Percentiles rank a stretch among this genome's conserved stretches.
phyloP scores from a whole-genome alignment of 1,140 invertebrate species.

The Periplaneta americana region DNA sequence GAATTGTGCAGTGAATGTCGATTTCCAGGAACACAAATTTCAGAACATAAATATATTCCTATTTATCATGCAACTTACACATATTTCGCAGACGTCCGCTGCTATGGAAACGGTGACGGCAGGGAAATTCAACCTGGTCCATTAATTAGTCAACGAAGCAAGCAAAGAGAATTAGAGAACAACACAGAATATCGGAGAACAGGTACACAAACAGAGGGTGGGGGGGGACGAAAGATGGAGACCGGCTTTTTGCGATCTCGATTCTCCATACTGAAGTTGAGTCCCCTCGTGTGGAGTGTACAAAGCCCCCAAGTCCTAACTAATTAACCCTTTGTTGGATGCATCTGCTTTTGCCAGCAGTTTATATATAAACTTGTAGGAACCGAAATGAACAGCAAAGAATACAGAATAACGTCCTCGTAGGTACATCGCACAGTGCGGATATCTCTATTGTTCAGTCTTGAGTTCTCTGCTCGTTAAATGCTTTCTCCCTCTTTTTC shows the following conservation, averaged over 20 bases:
- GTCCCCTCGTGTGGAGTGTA: background rate
- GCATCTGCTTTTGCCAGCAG: background rate
- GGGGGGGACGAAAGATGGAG: background rate
- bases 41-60: background rate
- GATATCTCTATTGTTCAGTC: too few species aligned
- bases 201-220: background rate
- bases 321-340: slow-evolving; percentile 2
- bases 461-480: too few species aligned
- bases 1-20: background rate
- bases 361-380: background rate
- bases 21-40: background rate
- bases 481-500: too few species aligned
- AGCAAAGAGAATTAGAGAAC: slow-evolving; percentile 11
- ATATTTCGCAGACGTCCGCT: background rate
- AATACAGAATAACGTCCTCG: background rate
- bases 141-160: slow-evolving; percentile 13
- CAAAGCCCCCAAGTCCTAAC: background rate
- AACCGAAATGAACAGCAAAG: background rate
- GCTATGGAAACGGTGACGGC: background rate
- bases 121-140: background rate
- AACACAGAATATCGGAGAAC: background rate
- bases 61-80: background rate
- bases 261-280: background rate
- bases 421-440: too few species aligned
- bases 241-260: background rate